These are phyloP conservation scores for Clupea harengus DNA, from an alignment of 2,113 vertebrate species.

Conservation along the genomic window DNA sequence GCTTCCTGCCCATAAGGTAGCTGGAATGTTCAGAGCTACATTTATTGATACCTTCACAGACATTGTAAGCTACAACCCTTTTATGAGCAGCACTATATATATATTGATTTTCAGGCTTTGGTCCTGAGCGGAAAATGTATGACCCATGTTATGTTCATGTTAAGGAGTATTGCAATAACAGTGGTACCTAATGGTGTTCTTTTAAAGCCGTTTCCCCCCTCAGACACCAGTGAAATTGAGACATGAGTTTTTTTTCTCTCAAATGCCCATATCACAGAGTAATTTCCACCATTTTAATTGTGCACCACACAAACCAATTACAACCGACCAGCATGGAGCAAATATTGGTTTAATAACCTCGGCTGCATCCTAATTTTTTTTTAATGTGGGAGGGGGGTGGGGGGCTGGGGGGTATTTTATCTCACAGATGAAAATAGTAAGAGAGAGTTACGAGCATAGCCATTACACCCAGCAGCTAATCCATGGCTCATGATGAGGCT, in stretches of 20 bases:
- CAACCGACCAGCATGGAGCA: not conserved
- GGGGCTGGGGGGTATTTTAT: not conserved
- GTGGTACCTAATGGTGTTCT: not conserved
- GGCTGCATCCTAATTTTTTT: not conserved
- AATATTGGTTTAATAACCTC: slow-evolving; percentile 19
- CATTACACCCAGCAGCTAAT: slow-evolving; percentile 45
- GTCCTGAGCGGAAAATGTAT: not conserved
- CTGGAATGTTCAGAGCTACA: not conserved
- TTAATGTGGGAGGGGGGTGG: no score
- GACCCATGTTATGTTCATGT: not conserved
- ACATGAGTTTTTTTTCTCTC: not conserved
- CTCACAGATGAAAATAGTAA: slow-evolving; percentile 30
- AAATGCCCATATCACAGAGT: not conserved
- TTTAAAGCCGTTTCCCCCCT: not conserved
- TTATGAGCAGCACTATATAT: not conserved
- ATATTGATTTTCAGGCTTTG: not conserved
- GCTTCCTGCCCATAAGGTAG: no score
- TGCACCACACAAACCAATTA: slow-evolving; percentile 8
- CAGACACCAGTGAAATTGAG: slow-evolving; percentile 11
- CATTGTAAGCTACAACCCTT: not conserved
- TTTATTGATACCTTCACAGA: not conserved
- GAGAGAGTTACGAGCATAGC: slow-evolving; percentile 33
- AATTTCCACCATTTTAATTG: slow-evolving; percentile 10
- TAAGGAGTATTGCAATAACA: not conserved
- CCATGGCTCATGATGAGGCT: slow-evolving; percentile 37